Percentiles rank a stretch among this genome's conserved stretches.
phyloP scores from a whole-genome alignment of 2,113 vertebrate species.

The Xiphophorus maculatus region DNA sequence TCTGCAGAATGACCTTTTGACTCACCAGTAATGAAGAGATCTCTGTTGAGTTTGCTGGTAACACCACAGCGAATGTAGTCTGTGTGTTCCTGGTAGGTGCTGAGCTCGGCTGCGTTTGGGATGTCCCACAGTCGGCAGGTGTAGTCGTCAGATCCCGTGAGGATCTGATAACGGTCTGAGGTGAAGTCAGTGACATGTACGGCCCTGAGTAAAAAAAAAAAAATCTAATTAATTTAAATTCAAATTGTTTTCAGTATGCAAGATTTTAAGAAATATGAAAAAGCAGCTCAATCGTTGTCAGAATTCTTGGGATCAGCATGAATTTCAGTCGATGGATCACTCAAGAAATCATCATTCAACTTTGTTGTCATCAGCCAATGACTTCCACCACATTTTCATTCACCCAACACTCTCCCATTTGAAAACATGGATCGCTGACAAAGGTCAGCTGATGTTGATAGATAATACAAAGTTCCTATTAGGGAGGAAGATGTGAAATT shows the following conservation, averaged over 20 bases:
- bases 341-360: slow-evolving; percentile 66
- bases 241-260: background rate
- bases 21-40: slow-evolving; percentile 94
- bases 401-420: background rate
- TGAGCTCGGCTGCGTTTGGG: slow-evolving; percentile 83
- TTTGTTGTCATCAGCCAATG: background rate
- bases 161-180: slow-evolving; percentile 87
- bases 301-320: slow-evolving; percentile 61
- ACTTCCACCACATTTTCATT: background rate
- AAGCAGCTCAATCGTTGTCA: slow-evolving; percentile 33
- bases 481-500: background rate
- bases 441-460: background rate
- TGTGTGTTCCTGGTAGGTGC: slow-evolving; percentile 86
- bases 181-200: slow-evolving; percentile 91
- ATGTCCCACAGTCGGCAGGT: slow-evolving; percentile 92
- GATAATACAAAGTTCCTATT: background rate
- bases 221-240: background rate
- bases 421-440: background rate
- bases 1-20: background rate
- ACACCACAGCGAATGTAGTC: slow-evolving; percentile 93
- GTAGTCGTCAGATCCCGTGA: slow-evolving; percentile 94
- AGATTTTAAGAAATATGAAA: background rate
- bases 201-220: slow-evolving; percentile 76
- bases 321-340: slow-evolving; percentile 73
- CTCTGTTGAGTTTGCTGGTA: slow-evolving; percentile 88